Evolutionary conservation across 2,888 invertebrate genomes (phyloP).

Genomic region (Julus scanicus): DNA sequence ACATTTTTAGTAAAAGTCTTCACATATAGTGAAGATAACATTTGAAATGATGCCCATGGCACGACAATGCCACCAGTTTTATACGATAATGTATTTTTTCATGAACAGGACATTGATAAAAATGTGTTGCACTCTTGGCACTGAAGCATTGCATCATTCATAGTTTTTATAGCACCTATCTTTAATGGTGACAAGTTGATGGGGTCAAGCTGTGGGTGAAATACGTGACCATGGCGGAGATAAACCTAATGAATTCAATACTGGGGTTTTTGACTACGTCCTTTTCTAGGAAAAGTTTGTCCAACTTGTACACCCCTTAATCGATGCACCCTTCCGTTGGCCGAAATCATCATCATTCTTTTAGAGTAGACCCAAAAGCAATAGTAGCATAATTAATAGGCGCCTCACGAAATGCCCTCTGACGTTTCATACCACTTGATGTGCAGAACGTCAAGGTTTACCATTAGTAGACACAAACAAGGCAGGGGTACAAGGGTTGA

Average conservation of each 20-base stretch:
- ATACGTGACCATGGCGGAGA: conserved; percentile 1
- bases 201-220: conserved; percentile 19
- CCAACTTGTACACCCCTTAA: background rate
- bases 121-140: background rate
- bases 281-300: background rate
- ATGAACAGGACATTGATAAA: conserved; percentile 27
- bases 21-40: background rate
- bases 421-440: background rate
- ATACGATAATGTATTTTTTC: background rate
- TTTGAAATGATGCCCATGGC: background rate
- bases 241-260: conserved; percentile 13
- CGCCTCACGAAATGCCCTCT: background rate
- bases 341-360: conserved; percentile 2
- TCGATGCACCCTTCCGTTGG: background rate
- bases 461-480: background rate
- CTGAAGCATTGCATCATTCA: background rate
- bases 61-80: conserved; percentile 11
- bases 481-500: background rate
- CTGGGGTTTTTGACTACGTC: background rate
- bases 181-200: conserved; percentile 27
- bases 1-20: background rate
- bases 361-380: background rate
- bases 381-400: background rate
- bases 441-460: background rate
- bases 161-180: background rate